Conservation (phyloP, 53 echinoderm and acorn worm species). For the Zoroaster sp. region DNA sequence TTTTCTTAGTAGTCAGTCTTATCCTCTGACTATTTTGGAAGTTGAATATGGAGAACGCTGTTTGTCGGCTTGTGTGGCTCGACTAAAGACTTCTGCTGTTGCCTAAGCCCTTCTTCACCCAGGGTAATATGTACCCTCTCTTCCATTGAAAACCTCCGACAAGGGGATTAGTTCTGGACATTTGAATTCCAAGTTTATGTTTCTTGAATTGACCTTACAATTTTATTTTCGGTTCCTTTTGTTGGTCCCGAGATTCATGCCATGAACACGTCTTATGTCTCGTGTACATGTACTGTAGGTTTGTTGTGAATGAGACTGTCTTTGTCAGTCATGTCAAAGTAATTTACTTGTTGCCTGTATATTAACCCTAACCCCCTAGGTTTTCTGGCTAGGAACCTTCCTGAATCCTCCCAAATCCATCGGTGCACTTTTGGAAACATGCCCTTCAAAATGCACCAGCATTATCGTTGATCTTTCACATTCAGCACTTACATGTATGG, state of each 20-base stretch:
- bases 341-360: no score
- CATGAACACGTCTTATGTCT: no score
- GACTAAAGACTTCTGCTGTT: no score
- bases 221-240: neutral
- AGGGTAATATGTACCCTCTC: neutral
- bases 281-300: no score
- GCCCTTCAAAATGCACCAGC: no score
- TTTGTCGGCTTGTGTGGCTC: neutral
- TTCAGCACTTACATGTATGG: no score
- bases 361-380: no score
- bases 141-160: neutral
- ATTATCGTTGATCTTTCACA: no score
- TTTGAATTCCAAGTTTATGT: constrained; percentile 30
- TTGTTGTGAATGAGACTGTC: neutral
- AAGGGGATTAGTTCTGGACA: constrained; percentile 51
- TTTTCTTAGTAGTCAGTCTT: neutral
- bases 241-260: neutral
- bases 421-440: no score
- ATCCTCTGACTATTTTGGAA: neutral
- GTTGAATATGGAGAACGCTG: neutral
- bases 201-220: constrained; percentile 18
- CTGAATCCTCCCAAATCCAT: no score
- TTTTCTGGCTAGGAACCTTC: no score
- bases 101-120: neutral
- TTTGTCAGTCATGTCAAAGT: neutral